Conservation (phyloP, 92 coral and sea anemone species). For the Epizoanthus stellaris region DNA sequence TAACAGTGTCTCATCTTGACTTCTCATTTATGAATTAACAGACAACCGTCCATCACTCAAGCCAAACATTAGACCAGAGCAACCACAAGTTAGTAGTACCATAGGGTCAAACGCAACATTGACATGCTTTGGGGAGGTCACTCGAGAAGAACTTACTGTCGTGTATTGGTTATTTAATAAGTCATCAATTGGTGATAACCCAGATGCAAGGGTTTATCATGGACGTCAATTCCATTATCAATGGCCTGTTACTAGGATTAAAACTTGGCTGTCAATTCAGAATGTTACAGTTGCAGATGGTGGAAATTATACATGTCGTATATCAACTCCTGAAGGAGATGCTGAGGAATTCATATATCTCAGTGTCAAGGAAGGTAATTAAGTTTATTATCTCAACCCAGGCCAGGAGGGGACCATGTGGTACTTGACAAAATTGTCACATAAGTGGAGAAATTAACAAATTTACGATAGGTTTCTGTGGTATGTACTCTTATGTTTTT, state of each 20-base stretch:
- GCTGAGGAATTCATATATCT: slow-evolving; percentile 3
- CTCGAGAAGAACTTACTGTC: neutral
- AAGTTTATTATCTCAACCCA: neutral
- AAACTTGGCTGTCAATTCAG: slow-evolving; percentile 16
- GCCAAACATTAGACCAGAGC: neutral
- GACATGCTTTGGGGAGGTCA: slow-evolving; percentile 10
- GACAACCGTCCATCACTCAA: neutral
- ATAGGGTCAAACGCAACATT: slow-evolving; percentile 1
- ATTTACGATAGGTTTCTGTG: no score
- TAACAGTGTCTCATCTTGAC: neutral
- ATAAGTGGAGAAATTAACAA: no score
- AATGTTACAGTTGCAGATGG: slow-evolving; percentile 4
- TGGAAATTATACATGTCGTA: slow-evolving; percentile 30
- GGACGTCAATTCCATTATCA: neutral
- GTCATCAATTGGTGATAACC: neutral
- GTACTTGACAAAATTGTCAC: no score
- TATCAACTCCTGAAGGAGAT: neutral
- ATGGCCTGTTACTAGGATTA: neutral
- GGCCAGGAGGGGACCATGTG: no score
- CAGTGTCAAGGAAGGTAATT: slow-evolving; percentile 21
- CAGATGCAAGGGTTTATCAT: slow-evolving; percentile 3
- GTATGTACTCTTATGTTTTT: no score
- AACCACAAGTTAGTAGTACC: neutral
- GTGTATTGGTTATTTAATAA: neutral
- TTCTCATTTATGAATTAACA: neutral